These are phyloP conservation scores for Phragmatobia fuliginosa DNA, from an alignment of 2,888 invertebrate species.

Conservation along the genomic window DNA sequence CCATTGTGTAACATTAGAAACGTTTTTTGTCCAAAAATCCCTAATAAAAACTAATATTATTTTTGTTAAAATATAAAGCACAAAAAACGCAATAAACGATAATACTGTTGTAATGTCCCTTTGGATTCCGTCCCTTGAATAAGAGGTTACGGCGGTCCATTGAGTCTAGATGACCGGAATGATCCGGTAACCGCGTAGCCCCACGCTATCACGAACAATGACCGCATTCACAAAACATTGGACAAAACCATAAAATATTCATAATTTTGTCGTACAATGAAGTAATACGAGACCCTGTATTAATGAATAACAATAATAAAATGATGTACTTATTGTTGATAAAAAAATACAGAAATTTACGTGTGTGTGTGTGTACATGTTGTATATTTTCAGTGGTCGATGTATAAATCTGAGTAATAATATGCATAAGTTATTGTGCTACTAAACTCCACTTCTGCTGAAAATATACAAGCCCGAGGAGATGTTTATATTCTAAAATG, in stretches of 20 bases:
- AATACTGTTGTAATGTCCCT: slow-evolving; percentile 30
- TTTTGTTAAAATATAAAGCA: slow-evolving; percentile 19
- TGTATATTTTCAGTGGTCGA: slow-evolving; percentile 18
- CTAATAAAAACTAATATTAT: slow-evolving; percentile 22
- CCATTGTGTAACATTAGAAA: slow-evolving; percentile 9
- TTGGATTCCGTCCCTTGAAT: slow-evolving; percentile 26
- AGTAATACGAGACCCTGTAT: slow-evolving; percentile 46
- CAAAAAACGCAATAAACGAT: slow-evolving; percentile 35
- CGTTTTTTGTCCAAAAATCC: slow-evolving; percentile 11
- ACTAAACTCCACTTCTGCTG: slow-evolving; percentile 27
- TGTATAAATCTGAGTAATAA: slow-evolving; percentile 21
- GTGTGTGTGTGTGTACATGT: too few species aligned
- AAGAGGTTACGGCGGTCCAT: slow-evolving; percentile 54
- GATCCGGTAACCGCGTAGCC: slow-evolving; percentile 54
- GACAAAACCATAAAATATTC: slow-evolving; percentile 78
- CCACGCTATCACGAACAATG: slow-evolving; percentile 65
- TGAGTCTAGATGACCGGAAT: slow-evolving; percentile 65
- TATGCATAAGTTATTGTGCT: slow-evolving; percentile 38
- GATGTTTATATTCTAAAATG: slow-evolving; percentile 9
- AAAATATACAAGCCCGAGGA: slow-evolving; percentile 28
- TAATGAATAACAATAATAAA: slow-evolving; percentile 46
- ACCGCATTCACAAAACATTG: slow-evolving; percentile 69
- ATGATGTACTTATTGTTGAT: slow-evolving; percentile 46
- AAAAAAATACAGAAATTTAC: slow-evolving; percentile 40
- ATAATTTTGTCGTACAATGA: slow-evolving; percentile 68